A percentile compares a stretch with the other conserved stretches of the same genome.
phyloP scores from a whole-genome alignment of 2,113 vertebrate genomes.

The Anhinga anhinga region DNA sequence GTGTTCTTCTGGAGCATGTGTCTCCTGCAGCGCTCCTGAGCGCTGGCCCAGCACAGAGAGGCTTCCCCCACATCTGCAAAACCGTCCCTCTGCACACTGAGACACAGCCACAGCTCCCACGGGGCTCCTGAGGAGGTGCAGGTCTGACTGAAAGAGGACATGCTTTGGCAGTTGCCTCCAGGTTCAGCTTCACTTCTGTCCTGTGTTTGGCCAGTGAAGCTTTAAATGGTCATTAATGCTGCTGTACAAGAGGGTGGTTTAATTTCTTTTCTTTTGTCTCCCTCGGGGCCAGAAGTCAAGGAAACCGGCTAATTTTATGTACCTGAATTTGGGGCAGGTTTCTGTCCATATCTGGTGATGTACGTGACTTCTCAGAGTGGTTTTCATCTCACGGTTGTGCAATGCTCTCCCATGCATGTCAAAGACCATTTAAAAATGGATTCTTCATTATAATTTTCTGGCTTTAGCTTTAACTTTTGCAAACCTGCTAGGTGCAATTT shows the following conservation, averaged over 20 bases:
- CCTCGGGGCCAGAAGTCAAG: not conserved
- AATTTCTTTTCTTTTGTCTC: not conserved
- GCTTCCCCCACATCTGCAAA: fast-evolving
- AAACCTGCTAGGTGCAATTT: not conserved
- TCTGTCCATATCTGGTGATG: not conserved
- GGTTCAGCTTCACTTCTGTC: not conserved
- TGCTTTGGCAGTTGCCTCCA: not conserved
- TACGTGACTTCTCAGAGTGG: not conserved
- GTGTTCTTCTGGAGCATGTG: not conserved
- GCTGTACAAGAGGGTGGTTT: not conserved
- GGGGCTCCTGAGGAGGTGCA: not conserved
- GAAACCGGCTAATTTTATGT: not conserved
- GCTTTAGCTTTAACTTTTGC: not conserved
- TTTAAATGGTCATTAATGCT: not conserved
- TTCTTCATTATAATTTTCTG: not conserved
- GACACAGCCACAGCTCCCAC: fast-evolving
- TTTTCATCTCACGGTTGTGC: too few relatives aligned
- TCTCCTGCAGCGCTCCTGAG: not conserved
- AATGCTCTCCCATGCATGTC: too few relatives aligned
- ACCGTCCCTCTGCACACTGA: not conserved
- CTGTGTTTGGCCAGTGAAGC: not conserved
- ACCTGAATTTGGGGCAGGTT: not conserved
- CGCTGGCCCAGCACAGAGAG: not conserved
- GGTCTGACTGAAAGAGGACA: not conserved
- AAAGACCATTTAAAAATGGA: not conserved